Evolutionary conservation across 2,888 invertebrate species (phyloP), one percentile per base, ranked within the genome.

Genomic region (Noctuana brunneofusca): DNA sequence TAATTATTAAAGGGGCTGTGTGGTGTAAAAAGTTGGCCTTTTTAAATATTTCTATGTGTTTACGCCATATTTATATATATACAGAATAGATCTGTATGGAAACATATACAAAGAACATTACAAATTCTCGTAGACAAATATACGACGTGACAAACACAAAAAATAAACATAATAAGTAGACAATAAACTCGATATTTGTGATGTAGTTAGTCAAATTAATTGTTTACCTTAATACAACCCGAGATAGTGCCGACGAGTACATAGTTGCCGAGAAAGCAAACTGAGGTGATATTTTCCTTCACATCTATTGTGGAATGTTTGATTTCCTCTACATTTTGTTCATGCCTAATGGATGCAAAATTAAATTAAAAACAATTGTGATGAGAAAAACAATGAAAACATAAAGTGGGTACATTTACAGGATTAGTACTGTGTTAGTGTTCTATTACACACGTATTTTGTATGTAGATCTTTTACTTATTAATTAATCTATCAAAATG

Each of bases 271-370:
- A 90, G 82, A 70, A 94, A 95, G 73, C 93, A 93, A 0, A 93
- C 93, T 0, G 92, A 87, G 2, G 86, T 89, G 50, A 94, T 92
- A 49, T 85, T 87, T 64, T 93, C 93, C 53, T 89, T 89, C n/a
- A 94, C 87, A 68, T 93, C 93, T 56, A 94, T 92, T 0, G 84
- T 87, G 0, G 87, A 85, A 66, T 84, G 86, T 68, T 87, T 90
- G 63, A 93, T 87, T 68, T 91, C 87, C 63, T 89, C 90, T 0
- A 85, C 83, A 59, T 89, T 86, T 66, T 87, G 87, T 73, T 92
- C 89, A 63, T 90, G 89, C 63, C 92, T 92, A 68, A 41, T 71
- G 75, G 68, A 64, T 65, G 54, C 9, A 63, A 64, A 65, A 50
- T 32, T 38, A 59, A 66, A 64, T 49, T 50, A 63, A 41, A 60